Base-by-base conservation (phyloP, 2,888 invertebrate species). In the Pharmacophagus antenor region DNA sequence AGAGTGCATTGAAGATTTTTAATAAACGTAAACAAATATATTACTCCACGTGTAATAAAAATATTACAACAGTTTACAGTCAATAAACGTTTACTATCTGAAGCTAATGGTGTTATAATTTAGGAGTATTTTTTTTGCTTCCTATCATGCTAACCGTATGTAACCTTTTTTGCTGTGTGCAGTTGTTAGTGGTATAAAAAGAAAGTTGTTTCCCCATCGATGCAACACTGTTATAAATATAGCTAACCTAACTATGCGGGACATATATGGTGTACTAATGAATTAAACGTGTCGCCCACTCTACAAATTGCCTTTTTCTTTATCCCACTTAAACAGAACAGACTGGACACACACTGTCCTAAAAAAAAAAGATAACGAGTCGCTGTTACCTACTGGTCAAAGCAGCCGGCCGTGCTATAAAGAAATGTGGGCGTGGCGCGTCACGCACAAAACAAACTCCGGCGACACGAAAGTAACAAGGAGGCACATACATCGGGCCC, bases 371-470 rank as follows among this genome's bases (percentile, higher is more conserved):
- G 85, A 87, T 88, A 89, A 88, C 87, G 83, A 88, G 79, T 81
- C 48, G 53, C 56, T 56, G 52, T 56, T 52, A 52, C 88, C 88
- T 89, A 89, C 90, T 85, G 90, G 86, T 82, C 88, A 88, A 88
- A 89, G 86, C 75, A 72, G 70, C 77, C 77, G 74, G 73, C 82
- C 79, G 71, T 67, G 68, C 69, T 68, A 67, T 67, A 73, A 71
- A 69, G 66, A 65, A 70, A 70, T 59, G 70, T 70, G 85, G 89
- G 89, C 89, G 89, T 77, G 85, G 84, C 88, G 73, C 85, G 87
- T 89, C 88, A 88, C 88, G 88, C 88, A 82, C 85, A 80, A 89
- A 89, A 89, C 89, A 90, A 88, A 89, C 88, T 82, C 63, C 64
- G 68, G 73, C 74, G 80, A 79, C 81, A 81, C 73, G 75, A 74